Evolutionary conservation across 2,888 invertebrate species (phyloP), one percentile per base, ranked within the genome.

Genomic region (Hypselothyrea guttata): DNA sequence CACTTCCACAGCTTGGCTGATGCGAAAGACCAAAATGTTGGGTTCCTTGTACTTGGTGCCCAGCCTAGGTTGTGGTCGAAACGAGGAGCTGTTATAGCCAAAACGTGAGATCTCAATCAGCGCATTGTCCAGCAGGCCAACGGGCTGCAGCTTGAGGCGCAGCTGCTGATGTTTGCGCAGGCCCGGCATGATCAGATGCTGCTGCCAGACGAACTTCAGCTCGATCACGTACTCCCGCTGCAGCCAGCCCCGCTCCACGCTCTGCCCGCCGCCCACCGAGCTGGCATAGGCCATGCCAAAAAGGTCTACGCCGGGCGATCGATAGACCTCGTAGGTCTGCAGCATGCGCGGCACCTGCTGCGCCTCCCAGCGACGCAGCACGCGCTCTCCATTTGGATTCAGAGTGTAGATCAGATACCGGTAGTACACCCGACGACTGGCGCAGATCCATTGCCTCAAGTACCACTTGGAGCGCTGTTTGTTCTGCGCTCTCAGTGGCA

Each of bases 231-330:
- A 83, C 87, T 96, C 95, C 13, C 94, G 95, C 18, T 83, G 76
- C 34, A 97, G 90, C 97, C 97, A 97, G 2, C 97, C 97, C 68
- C 93, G 92, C 78, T 94, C 94, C 8, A 95, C 89, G 64, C 74
- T 68, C 8, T 71, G 48, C 0, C 87, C 87, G 4, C 79, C 87
- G 0, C 62, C 87, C 55, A 71, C 76, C 0, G 66, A 55, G 0
- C 48, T 55, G 7, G 78, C 48, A 65, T 83, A 58, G 34, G 70
- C 83, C 9, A 81, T 65, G 0, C 87, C 87, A 35, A 90, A 79
- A 3, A 60, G 53, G 15, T 79, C 71, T 5, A 73, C 35, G 0
- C 85, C 84, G 1, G 78, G 74, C 0, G 73, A 49, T 0, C 81
- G 76, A 40, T 73, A 81, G 11, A 82, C 75, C 48, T 87, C 85